These are phyloP conservation scores for Argyresthia goedartella DNA, from an alignment of 2,888 invertebrate species.

Conservation along the genomic window DNA sequence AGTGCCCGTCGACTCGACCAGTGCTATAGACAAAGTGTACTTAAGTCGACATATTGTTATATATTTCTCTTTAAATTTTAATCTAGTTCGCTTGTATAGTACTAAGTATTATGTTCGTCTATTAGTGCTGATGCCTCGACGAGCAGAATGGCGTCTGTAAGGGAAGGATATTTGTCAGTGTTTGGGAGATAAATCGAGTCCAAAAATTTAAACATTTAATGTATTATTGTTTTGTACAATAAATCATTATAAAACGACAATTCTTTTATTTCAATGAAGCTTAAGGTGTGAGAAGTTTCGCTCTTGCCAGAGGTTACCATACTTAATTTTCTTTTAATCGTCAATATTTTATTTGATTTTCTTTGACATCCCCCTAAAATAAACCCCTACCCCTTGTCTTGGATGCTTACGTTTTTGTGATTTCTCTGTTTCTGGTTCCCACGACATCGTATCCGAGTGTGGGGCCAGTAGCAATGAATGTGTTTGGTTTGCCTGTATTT, in stretches of 20 bases:
- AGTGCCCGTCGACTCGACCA: constrained; percentile 68
- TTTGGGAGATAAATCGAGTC: constrained; percentile 65
- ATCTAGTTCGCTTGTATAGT: constrained; percentile 69
- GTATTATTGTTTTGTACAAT: constrained; percentile 74
- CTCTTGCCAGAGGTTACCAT: neutral
- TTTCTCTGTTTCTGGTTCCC: no score
- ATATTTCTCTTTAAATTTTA: constrained; percentile 53
- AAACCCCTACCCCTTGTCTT: no score
- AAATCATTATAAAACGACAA: constrained; percentile 69
- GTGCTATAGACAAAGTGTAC: constrained; percentile 67
- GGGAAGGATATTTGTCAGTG: constrained; percentile 67
- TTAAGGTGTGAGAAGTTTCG: neutral
- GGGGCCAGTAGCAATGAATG: no score
- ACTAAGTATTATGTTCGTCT: constrained; percentile 51
- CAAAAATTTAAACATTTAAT: constrained; percentile 71
- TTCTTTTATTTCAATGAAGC: constrained; percentile 8
- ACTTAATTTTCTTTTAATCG: neutral
- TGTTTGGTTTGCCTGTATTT: no score
- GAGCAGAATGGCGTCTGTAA: constrained; percentile 70
- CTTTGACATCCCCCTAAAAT: no score
- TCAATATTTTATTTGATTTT: no score
- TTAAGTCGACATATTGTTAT: constrained; percentile 70
- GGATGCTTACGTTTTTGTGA: no score
- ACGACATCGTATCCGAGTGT: no score
- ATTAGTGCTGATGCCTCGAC: constrained; percentile 69